phyloP scores from a whole-genome alignment of 1,140 invertebrate species.

The Venustaconcha ellipsiformis region DNA sequence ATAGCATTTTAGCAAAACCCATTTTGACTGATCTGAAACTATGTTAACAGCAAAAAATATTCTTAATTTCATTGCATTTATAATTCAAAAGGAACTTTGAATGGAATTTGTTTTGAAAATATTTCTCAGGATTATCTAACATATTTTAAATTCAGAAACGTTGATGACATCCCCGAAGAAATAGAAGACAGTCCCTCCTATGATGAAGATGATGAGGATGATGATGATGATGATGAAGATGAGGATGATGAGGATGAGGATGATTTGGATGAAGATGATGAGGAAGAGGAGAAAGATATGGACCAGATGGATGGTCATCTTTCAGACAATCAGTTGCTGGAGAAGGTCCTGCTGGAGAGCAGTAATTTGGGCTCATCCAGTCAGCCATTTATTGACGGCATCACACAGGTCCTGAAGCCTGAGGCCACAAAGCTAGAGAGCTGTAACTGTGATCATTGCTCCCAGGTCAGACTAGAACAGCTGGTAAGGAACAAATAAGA shows the following conservation, averaged over 20 bases:
- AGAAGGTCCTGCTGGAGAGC: background rate
- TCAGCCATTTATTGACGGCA: slow-evolving; percentile 12
- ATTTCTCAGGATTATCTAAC: no score
- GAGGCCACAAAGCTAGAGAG: slow-evolving; percentile 25
- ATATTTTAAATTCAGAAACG: slow-evolving; percentile 22
- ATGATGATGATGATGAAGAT: slow-evolving; percentile 33
- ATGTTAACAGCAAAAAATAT: no score
- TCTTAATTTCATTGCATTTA: no score
- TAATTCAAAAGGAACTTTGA: no score
- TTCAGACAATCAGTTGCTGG: background rate
- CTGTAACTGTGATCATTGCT: slow-evolving; percentile 61
- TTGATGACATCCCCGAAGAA: slow-evolving; percentile 52
- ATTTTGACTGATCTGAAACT: no score
- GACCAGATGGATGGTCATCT: slow-evolving; percentile 13
- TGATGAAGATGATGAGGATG: slow-evolving; percentile 39
- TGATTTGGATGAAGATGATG: slow-evolving; percentile 31
- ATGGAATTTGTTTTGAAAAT: no score
- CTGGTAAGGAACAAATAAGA: slow-evolving; percentile 29
- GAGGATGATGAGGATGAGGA: slow-evolving; percentile 36
- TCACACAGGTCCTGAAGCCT: background rate
- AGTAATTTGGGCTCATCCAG: slow-evolving; percentile 9
- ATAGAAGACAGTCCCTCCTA: slow-evolving; percentile 30
- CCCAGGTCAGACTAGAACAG: slow-evolving; percentile 51
- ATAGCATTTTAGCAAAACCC: no score
- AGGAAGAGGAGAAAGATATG: slow-evolving; percentile 23